Percentiles rank a stretch among this genome's conserved stretches.
These are phyloP conservation scores for Dallia pectoralis DNA, from an alignment of 2,797 vertebrate species.

Conservation along the genomic window DNA sequence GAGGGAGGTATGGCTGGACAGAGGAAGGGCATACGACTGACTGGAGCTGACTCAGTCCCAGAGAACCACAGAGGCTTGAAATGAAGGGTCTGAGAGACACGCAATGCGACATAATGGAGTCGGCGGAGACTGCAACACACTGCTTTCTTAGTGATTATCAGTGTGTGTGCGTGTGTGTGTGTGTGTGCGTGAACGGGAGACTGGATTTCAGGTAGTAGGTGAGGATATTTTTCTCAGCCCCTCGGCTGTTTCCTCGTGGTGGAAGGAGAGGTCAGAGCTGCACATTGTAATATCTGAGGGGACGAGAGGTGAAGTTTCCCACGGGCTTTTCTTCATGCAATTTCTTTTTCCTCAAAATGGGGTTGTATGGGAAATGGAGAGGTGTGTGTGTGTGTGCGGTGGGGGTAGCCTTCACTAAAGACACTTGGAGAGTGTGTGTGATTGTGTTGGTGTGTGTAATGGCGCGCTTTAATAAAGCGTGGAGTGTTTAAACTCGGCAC, in stretches of 20 bases:
- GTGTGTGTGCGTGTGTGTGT: constrained; percentile 9
- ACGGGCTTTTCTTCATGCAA: constrained; percentile 51
- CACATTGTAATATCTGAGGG: constrained; percentile 52
- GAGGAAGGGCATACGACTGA: not conserved
- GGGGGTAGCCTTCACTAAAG: not conserved
- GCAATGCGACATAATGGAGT: constrained; percentile 30
- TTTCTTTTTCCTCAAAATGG: constrained; percentile 34
- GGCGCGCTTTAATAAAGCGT: not conserved
- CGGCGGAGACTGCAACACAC: not conserved
- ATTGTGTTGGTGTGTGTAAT: constrained; percentile 8
- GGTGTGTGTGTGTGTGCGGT: not conserved
- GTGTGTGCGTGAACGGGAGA: not conserved
- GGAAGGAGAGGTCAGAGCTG: constrained; percentile 45
- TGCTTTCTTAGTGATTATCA: not conserved
- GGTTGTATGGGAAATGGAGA: constrained; percentile 2
- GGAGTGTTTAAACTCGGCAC: not conserved
- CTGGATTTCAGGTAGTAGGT: not conserved
- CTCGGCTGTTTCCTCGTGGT: not conserved
- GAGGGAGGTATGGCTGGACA: not conserved
- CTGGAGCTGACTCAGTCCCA: constrained; percentile 52
- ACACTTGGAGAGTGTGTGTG: constrained; percentile 13
- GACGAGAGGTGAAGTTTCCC: constrained; percentile 58
- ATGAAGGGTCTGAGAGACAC: constrained; percentile 40
- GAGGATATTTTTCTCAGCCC: not conserved
- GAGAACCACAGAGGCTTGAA: constrained; percentile 50